Conservation (phyloP, 2,888 invertebrate genomes). For the Glyphotaelius pellucidus region DNA sequence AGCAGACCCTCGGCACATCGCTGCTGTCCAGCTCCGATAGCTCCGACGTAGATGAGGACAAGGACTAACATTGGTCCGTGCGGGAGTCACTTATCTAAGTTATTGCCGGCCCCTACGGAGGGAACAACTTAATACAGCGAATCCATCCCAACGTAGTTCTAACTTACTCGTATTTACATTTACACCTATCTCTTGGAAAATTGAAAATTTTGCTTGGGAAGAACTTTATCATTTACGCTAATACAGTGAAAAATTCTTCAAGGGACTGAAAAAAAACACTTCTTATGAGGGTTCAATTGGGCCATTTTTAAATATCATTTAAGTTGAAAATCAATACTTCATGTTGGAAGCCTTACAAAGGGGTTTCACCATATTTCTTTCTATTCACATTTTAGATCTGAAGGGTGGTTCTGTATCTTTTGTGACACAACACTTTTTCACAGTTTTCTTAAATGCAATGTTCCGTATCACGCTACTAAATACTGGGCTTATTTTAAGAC, state of each 20-base stretch:
- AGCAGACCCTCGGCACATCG: conserved; percentile 79
- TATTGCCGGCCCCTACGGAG: background rate
- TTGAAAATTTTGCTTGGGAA: background rate
- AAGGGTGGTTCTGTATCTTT: too few species aligned
- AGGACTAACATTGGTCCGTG: conserved; percentile 22
- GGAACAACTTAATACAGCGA: conserved; percentile 37
- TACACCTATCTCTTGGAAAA: background rate
- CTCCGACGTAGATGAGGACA: conserved; percentile 69
- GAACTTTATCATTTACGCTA: background rate
- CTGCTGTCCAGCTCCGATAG: conserved; percentile 82
- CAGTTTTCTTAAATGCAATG: too few species aligned
- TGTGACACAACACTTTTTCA: too few species aligned
- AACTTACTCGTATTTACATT: background rate
- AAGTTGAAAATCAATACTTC: background rate
- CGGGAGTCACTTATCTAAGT: conserved; percentile 27
- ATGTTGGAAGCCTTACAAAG: background rate
- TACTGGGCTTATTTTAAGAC: too few species aligned
- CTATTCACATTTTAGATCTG: too few species aligned
- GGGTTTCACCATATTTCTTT: background rate
- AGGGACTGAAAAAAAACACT: background rate
- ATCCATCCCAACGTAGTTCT: conserved; percentile 22
- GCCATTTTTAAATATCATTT: background rate
- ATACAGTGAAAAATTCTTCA: background rate
- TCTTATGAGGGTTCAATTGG: background rate
- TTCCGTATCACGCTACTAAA: too few species aligned